Conservation (phyloP, 1,140 invertebrate genomes). For the Eurosta solidaginis region DNA sequence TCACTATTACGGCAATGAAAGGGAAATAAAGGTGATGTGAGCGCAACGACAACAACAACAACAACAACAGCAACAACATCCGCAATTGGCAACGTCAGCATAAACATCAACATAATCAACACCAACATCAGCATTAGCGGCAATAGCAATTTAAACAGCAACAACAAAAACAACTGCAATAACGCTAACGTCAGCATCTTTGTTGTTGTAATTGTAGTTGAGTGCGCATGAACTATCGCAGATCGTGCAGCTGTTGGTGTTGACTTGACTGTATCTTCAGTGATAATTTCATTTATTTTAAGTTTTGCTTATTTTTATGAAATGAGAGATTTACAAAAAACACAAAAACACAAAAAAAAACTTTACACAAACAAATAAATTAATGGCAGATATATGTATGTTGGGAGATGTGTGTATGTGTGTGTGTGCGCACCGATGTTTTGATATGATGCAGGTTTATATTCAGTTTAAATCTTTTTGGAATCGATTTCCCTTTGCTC, state of each 20-base stretch:
- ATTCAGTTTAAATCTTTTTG: too few relatives aligned
- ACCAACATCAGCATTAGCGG: not conserved
- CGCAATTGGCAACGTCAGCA: not conserved
- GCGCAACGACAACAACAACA: not conserved
- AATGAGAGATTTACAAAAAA: slow-evolving; percentile 4
- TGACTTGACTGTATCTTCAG: not conserved
- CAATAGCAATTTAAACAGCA: not conserved
- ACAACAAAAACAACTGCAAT: not conserved
- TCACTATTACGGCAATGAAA: not conserved
- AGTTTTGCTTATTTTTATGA: slow-evolving; percentile 18
- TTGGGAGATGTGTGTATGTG: too few relatives aligned
- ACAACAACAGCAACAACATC: not conserved
- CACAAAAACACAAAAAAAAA: too few relatives aligned
- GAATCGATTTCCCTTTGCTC: too few relatives aligned
- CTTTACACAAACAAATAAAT: too few relatives aligned
- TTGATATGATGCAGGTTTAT: too few relatives aligned
- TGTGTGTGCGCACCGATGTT: too few relatives aligned
- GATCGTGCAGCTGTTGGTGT: not conserved
- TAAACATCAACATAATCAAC: not conserved
- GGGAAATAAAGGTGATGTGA: not conserved
- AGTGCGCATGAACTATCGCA: not conserved
- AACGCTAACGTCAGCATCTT: not conserved
- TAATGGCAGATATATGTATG: too few relatives aligned
- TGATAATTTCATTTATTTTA: slow-evolving; percentile 24
- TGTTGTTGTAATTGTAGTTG: not conserved